Base-by-base conservation (phyloP, 2,113 vertebrate species). In the Silurus glanis region DNA sequence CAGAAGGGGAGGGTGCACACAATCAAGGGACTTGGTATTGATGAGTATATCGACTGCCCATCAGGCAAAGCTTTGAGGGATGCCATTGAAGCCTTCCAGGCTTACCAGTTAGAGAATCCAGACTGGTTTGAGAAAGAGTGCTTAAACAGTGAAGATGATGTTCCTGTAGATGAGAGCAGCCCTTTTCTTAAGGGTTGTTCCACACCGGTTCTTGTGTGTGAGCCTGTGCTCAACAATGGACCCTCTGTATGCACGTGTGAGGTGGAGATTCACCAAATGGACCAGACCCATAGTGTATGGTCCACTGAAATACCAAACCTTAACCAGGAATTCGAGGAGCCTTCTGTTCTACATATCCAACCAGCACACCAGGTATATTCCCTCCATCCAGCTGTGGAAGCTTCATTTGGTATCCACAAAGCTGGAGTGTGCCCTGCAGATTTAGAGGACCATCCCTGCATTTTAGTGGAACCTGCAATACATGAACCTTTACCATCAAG, bases 71-170 rank as follows among this genome's bases (percentile, higher is more conserved):
- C 93, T 75, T 87, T 99, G 90, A 94, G 86, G 71, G 86, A 92
- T 0, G 97, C 98, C 0, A 87, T 99, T 9, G 88, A 95, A 10
- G 92, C 90, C 61, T 99, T 99, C 92, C 93, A 67, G 84, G 89
- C 59, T 9, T 95, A 96, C 93, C 98, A 99, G 91, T 2, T 47
- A 0, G 93, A 94, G 37, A 91, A 94, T 61, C 96, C 96, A 0
- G 93, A 97, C 61, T 99, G 98, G 98, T 99, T 98, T 87, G 94
- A 97, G 87, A 93, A 71, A 0, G 94, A 99, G 92, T 95, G 93
- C 14, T 66, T 95, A 28, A 80, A 67, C 12, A 51, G 37, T 0
- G 92, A 94, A 0, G 95, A 93, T 8, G 94, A 95, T 0, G 93
- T 53, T 25, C 71, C 91, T 16, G 9, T 25, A 3, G 47, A 88